phyloP scores from a whole-genome alignment of 2,113 vertebrate genomes.

The Paedocypris sp. region DNA sequence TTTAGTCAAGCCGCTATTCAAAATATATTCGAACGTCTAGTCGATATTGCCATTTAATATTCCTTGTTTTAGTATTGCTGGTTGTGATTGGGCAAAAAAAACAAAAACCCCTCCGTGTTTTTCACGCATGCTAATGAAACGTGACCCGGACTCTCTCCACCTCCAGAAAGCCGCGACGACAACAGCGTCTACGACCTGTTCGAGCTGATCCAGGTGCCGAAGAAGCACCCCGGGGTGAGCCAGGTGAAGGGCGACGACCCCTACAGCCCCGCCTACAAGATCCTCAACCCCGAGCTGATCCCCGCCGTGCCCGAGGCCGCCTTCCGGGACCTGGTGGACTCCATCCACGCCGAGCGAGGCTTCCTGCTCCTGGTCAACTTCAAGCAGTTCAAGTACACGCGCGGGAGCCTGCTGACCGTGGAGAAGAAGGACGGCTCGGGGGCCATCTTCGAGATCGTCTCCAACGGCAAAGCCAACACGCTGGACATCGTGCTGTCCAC shows the following conservation, averaged over 20 bases:
- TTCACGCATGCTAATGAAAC: not conserved
- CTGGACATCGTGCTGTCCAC: slow-evolving; percentile 81
- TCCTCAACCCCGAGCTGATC: slow-evolving; percentile 82
- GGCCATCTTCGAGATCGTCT: slow-evolving; percentile 82
- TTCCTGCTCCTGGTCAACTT: slow-evolving; percentile 90
- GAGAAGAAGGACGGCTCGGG: slow-evolving; percentile 82
- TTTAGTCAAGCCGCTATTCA: too few species aligned
- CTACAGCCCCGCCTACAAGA: slow-evolving; percentile 93
- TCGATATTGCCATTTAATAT: too few species aligned
- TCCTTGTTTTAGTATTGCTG: too few species aligned
- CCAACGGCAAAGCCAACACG: slow-evolving; percentile 91
- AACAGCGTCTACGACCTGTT: slow-evolving; percentile 92
- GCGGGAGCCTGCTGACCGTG: slow-evolving; percentile 81
- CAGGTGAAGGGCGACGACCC: slow-evolving; percentile 84
- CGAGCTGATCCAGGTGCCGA: slow-evolving; percentile 71
- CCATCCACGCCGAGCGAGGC: slow-evolving; percentile 81
- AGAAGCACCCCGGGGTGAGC: slow-evolving; percentile 72
- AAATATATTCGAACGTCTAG: too few species aligned
- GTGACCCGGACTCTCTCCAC: too few species aligned
- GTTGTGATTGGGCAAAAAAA: too few species aligned
- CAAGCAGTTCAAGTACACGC: slow-evolving; percentile 79
- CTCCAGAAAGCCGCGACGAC: slow-evolving; percentile 79
- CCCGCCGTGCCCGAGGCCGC: slow-evolving; percentile 75
- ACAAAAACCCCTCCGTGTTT: not conserved
- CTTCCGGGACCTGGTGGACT: slow-evolving; percentile 87